Base-by-base conservation (phyloP, 2,888 invertebrate species). In the Diaprepes abbreviatus region DNA sequence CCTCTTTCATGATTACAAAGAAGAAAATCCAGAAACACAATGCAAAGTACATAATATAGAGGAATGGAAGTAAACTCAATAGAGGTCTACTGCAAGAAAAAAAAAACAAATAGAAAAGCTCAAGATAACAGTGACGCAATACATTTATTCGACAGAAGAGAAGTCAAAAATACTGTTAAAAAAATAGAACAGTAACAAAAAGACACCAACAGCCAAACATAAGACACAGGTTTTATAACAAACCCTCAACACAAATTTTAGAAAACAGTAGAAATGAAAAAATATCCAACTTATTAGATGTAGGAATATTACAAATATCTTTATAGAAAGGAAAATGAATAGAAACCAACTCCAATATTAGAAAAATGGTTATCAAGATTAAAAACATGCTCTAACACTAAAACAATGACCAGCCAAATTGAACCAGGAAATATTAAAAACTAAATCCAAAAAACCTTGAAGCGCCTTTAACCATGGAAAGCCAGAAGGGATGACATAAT, bases 401-500 rank as follows among this genome's bases (percentile, higher is more conserved):
- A 31, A 24, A n/a, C 54, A 5, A 54, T 50, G 5, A 43, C 59
- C 0, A 31, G 57, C 0, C 65, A 74, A 62, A 33, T 65, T n/a
- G 16, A 64, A 36, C 50, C n/a, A 38, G 50, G 2, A n/a, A n/a
- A n/a, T n/a, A n/a, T n/a, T n/a, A n/a, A n/a, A n/a, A n/a, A n/a
- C n/a, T n/a, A n/a, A n/a, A n/a, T n/a, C n/a, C n/a, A n/a, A n/a
- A n/a, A n/a, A n/a, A n/a, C n/a, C n/a, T n/a, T n/a, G n/a, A n/a
- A n/a, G n/a, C n/a, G n/a, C n/a, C n/a, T n/a, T n/a, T n/a, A n/a
- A n/a, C 66, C 70, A 0, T 66, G 70, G 66, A 70, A 70, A n/a
- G n/a, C 73, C 10, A 59, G 73, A 7, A 72, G 73, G 10, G 73
- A 72, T 7, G 72, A 72, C 62, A 31, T 55, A 35, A 74, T 72